Percentiles rank a stretch among this genome's conserved stretches.
These are phyloP conservation scores for Anorthoa munda DNA, from an alignment of 2,888 invertebrate species.

Conservation along the genomic window DNA sequence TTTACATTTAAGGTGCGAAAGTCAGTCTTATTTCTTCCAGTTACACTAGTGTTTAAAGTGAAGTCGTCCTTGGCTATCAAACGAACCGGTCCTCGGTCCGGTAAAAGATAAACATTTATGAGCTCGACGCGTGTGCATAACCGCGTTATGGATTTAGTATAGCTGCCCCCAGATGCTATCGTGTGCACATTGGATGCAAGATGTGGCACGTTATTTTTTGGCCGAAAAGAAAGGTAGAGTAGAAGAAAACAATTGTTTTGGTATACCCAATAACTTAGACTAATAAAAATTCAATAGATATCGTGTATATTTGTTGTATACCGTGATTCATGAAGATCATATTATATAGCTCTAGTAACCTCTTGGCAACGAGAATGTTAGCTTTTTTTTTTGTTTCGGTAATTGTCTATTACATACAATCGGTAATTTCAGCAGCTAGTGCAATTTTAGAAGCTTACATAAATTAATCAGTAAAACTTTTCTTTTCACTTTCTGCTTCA, in stretches of 20 bases:
- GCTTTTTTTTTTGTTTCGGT: neutral
- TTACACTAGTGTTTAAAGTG: slow-evolving; percentile 25
- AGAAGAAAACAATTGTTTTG: neutral
- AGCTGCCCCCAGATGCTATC: slow-evolving; percentile 57
- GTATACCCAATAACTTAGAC: neutral
- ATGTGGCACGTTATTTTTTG: slow-evolving; percentile 45
- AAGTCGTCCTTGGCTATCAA: slow-evolving; percentile 61
- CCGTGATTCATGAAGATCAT: neutral
- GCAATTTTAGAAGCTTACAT: neutral
- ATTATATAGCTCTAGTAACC: neutral
- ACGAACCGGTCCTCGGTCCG: slow-evolving; percentile 60
- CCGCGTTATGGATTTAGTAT: slow-evolving; percentile 66
- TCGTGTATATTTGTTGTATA: neutral
- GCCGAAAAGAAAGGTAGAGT: neutral
- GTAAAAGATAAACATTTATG: slow-evolving; percentile 66
- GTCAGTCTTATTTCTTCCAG: slow-evolving; percentile 31
- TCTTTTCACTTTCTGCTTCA: neutral
- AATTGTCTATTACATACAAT: neutral
- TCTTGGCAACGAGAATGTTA: neutral
- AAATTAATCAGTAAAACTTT: neutral
- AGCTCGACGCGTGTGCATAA: slow-evolving; percentile 67
- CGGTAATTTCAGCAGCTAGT: neutral
- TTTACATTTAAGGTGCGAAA: slow-evolving; percentile 8
- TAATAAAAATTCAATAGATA: too few relatives aligned
- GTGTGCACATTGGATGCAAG: slow-evolving; percentile 44